Conservation (phyloP, 2,113 vertebrate species). For the Myiopsitta monachus region DNA sequence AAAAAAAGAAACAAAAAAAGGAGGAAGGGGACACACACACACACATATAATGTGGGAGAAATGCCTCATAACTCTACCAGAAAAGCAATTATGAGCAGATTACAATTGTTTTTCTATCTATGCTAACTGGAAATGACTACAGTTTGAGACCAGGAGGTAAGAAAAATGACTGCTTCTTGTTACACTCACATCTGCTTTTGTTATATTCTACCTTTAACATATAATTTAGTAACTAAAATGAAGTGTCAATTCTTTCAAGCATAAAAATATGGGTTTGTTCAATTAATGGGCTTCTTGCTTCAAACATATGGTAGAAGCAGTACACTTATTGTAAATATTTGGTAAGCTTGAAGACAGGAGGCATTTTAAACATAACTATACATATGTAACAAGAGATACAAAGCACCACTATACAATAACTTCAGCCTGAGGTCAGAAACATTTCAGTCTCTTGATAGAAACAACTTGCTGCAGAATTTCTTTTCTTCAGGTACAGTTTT, state of each 20-base stretch:
- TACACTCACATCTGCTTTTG: background rate
- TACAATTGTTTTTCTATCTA: conserved; percentile 30
- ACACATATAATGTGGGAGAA: background rate
- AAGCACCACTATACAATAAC: background rate
- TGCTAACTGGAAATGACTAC: conserved; percentile 19
- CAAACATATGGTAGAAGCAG: background rate
- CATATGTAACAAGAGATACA: background rate
- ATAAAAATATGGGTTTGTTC: background rate
- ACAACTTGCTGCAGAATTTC: background rate
- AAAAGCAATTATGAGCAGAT: conserved; percentile 20
- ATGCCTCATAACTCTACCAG: background rate
- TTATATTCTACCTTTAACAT: background rate
- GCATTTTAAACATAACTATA: background rate
- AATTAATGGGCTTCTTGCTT: conserved; percentile 7
- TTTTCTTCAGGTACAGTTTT: background rate
- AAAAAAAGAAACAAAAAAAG: background rate
- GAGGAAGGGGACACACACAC: background rate
- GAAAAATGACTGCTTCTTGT: background rate
- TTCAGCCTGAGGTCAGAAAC: background rate
- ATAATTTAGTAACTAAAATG: background rate
- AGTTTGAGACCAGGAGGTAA: background rate
- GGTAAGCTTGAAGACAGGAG: background rate
- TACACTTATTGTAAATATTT: conserved; percentile 3
- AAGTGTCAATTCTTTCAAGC: background rate
- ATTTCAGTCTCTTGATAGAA: background rate